Percentiles rank a stretch among this genome's conserved stretches.
Evolutionary conservation across 2,888 invertebrate genomes (phyloP).

Genomic region (Sphaerophoria taeniata): DNA sequence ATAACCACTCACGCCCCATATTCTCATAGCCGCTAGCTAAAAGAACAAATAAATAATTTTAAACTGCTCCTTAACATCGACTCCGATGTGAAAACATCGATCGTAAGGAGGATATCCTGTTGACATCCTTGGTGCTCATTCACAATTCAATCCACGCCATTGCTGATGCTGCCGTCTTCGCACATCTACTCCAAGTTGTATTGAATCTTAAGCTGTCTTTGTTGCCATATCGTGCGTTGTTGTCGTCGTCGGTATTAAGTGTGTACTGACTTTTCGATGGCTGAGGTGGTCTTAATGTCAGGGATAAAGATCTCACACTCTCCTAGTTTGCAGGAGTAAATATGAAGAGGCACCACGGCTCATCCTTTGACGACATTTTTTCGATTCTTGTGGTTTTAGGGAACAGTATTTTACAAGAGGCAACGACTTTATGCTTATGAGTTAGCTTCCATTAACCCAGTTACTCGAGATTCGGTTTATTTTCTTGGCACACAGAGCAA

Average conservation of each 20-base stretch:
- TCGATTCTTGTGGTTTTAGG: background rate
- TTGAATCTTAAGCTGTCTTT: slow-evolving; percentile 54
- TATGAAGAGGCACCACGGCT: slow-evolving; percentile 36
- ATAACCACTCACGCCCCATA: slow-evolving; percentile 4
- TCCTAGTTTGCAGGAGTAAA: background rate
- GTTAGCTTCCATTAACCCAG: slow-evolving; percentile 67
- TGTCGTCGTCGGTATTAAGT: slow-evolving; percentile 3
- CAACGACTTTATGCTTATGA: slow-evolving; percentile 6
- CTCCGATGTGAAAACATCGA: background rate
- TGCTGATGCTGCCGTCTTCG: slow-evolving; percentile 9
- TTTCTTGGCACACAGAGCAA: slow-evolving; percentile 32
- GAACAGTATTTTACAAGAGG: slow-evolving; percentile 9
- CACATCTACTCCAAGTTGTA: slow-evolving; percentile 56
- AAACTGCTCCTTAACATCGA: slow-evolving; percentile 33
- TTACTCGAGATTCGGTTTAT: slow-evolving; percentile 67
- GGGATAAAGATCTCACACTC: slow-evolving; percentile 50
- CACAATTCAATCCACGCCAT: slow-evolving; percentile 57
- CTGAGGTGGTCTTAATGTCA: slow-evolving; percentile 33
- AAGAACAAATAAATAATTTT: slow-evolving; percentile 69
- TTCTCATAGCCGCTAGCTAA: slow-evolving; percentile 37
- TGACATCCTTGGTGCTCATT: slow-evolving; percentile 52
- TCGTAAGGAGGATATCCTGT: slow-evolving; percentile 37
- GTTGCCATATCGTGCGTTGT: background rate
- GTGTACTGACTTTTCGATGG: slow-evolving; percentile 14
- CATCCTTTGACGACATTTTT: slow-evolving; percentile 50